Evolutionary conservation across 2,797 vertebrate genomes (phyloP), one percentile per base, ranked within the genome.

Genomic region (Caiman crocodilus): DNA sequence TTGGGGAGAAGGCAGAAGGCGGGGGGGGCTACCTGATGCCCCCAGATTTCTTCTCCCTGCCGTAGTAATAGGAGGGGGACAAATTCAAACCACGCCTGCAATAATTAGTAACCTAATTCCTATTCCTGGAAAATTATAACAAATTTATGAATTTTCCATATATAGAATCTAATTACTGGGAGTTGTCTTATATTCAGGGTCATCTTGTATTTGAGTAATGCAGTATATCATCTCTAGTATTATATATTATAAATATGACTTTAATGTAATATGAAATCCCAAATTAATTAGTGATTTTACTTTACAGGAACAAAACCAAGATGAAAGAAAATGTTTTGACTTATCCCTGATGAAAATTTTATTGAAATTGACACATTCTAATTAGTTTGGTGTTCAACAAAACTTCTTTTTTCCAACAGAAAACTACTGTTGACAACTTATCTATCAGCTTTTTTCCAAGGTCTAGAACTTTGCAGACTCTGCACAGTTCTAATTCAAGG

Each of bases 271-370:
- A 35, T 12, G 8, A 82, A 82, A 88, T 74, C 42, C 76, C 57
- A 1, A 64, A 89, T 79, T 71, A 81, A 88, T n/a, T 69, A 93
- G 23, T 0, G 0, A 30, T 56, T 78, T 32, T 74, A 23, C 82
- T 90, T 90, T 79, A 89, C 84, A 84, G 84, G 91, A 69, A 28
- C 65, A 55, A 83, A 69, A 50, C 21, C 64, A 50, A 42, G 13
- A 2, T 79, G 64, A 79, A 74, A 81, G 57, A 11, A 28, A 64
- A 64, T 7, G 14, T 69, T 69, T 35, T 12, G 32, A 35, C 4
- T 75, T 61, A 11, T 26, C 2, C 63, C 32, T 30, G 12, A 1
- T 81, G 35, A 83, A 89, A 88, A 84, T 30, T 32, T 75, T 89
- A 26, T 61, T 55, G 30, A 25, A 89, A 42, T 42, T 57, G 32